These are phyloP conservation scores for Cephus spinipes DNA, from an alignment of 2,888 invertebrate genomes.

Conservation along the genomic window DNA sequence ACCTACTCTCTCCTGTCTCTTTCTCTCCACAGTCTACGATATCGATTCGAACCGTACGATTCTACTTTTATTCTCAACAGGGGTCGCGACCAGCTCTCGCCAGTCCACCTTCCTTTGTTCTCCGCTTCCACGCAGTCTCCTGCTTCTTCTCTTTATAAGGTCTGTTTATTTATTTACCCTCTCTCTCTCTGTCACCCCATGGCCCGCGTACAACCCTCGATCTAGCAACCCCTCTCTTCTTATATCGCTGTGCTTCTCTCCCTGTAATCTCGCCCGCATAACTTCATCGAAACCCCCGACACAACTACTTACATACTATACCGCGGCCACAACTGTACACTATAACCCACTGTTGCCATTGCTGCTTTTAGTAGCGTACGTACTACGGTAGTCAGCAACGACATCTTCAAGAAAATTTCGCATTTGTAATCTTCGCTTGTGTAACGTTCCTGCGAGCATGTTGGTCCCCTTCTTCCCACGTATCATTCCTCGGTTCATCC, in stretches of 20 bases:
- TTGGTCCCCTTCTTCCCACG: neutral
- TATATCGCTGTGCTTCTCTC: neutral
- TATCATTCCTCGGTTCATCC: neutral
- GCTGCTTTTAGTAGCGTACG: neutral
- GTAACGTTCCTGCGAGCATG: neutral
- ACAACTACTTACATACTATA: neutral
- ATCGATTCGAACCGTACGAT: conserved; percentile 23
- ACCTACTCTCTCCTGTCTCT: neutral
- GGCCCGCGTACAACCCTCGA: conserved; percentile 12
- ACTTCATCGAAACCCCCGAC: neutral
- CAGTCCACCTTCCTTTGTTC: conserved; percentile 10
- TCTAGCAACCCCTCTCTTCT: neutral
- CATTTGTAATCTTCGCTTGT: neutral
- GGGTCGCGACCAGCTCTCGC: conserved; percentile 14
- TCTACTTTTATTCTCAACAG: conserved; percentile 28
- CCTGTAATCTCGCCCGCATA: neutral
- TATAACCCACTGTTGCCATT: neutral
- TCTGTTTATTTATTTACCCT: conserved; percentile 46
- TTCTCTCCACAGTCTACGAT: conserved; percentile 10
- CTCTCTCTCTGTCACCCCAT: neutral
- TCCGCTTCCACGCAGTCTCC: conserved; percentile 32
- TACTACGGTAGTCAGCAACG: neutral
- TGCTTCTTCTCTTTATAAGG: conserved; percentile 36
- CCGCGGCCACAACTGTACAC: neutral
- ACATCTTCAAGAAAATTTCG: neutral